A percentile compares a stretch with the other conserved stretches of the same genome.
phyloP scores from a whole-genome alignment of 2,888 invertebrate species.

The Tenthredo notha region DNA sequence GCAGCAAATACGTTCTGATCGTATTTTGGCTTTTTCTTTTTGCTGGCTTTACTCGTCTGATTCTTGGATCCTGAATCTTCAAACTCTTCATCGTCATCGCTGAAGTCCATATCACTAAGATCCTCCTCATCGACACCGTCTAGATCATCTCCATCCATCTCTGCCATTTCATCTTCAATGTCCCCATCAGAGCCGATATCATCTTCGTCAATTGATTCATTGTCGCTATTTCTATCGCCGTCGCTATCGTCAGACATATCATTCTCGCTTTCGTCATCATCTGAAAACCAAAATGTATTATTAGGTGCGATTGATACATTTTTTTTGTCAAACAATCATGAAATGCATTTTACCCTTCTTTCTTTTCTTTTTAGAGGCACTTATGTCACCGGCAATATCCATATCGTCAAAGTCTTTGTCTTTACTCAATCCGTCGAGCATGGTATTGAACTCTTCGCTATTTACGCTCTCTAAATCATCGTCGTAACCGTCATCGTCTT shows the following conservation, averaged over 20 bases:
- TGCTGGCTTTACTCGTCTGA: slow-evolving; percentile 54
- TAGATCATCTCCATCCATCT: slow-evolving; percentile 68
- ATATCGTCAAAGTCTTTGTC: slow-evolving; percentile 80
- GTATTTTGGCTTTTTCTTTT: slow-evolving; percentile 56
- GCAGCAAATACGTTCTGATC: slow-evolving; percentile 85
- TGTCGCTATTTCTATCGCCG: slow-evolving; percentile 79
- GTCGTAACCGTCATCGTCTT: slow-evolving; percentile 77
- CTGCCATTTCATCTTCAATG: slow-evolving; percentile 65
- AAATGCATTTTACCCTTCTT: slow-evolving; percentile 67
- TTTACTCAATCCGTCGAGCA: slow-evolving; percentile 77
- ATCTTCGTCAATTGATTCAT: slow-evolving; percentile 74
- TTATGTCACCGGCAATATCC: slow-evolving; percentile 79
- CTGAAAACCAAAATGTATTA: slow-evolving; percentile 53
- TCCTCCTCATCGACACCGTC: slow-evolving; percentile 76
- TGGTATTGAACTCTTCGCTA: slow-evolving; percentile 80
- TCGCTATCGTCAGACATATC: slow-evolving; percentile 75
- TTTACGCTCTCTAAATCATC: slow-evolving; percentile 78
- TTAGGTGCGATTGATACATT: too few relatives aligned
- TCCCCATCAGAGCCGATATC: slow-evolving; percentile 72
- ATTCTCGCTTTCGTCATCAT: slow-evolving; percentile 66
- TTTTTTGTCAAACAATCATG: not conserved
- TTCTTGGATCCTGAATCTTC: slow-evolving; percentile 58
- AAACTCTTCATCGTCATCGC: slow-evolving; percentile 67
- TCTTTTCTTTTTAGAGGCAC: slow-evolving; percentile 68
- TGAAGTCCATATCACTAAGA: slow-evolving; percentile 77